Evolutionary conservation across 1,140 invertebrate genomes (phyloP).

Genomic region (Anagrus nilaparvatae): DNA sequence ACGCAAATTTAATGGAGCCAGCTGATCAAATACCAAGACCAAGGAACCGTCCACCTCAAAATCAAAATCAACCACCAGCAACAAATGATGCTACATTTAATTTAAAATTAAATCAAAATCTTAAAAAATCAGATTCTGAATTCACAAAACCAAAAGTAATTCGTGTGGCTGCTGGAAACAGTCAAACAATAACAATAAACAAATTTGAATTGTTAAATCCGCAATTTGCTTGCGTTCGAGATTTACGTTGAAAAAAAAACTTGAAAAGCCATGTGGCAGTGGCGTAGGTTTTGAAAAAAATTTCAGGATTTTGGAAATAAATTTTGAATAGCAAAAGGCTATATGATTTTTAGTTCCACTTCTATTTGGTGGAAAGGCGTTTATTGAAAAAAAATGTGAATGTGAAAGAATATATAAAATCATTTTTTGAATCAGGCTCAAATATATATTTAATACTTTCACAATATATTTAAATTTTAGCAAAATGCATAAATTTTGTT

Average conservation of each 20-base stretch:
- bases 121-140: slow-evolving; percentile 23
- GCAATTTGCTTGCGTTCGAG: slow-evolving; percentile 36
- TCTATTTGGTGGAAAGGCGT: too few species aligned
- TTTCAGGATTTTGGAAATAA: too few species aligned
- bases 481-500: too few species aligned
- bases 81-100: slow-evolving; percentile 15
- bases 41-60: slow-evolving; percentile 32
- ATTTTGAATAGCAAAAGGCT: too few species aligned
- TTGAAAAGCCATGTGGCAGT: slow-evolving; percentile 13
- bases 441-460: too few species aligned
- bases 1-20: slow-evolving; percentile 43
- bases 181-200: slow-evolving; percentile 1
- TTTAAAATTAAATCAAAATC: slow-evolving; percentile 19
- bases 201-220: slow-evolving; percentile 27
- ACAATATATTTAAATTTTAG: too few species aligned
- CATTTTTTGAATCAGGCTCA: too few species aligned
- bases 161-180: not conserved
- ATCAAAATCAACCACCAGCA: slow-evolving; percentile 29
- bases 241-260: slow-evolving; percentile 33
- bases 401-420: too few species aligned
- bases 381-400: too few species aligned
- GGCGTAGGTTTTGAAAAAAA: slow-evolving; percentile 15
- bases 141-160: slow-evolving; percentile 6
- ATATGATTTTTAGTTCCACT: too few species aligned
- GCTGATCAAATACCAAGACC: slow-evolving; percentile 37